Conservation (phyloP, 2,888 invertebrate genomes). For the Tigriopus californicus region DNA sequence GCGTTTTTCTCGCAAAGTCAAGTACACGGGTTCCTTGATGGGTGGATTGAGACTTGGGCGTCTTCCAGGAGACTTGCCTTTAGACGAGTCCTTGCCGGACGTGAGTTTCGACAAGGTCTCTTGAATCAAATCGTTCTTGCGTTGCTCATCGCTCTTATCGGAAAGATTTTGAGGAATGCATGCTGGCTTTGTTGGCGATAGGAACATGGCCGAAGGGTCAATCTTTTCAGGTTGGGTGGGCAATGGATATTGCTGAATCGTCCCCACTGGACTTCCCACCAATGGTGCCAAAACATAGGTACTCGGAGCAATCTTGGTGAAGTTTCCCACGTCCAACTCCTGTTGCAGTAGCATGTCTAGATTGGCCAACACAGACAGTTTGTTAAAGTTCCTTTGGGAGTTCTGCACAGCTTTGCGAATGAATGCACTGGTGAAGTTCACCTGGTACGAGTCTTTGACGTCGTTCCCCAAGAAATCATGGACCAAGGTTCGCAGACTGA, state of each 20-base stretch:
- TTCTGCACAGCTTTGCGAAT: constrained; percentile 1
- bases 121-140: constrained; percentile 12
- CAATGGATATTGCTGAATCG: background rate
- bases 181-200: background rate
- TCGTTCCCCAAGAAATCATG: background rate
- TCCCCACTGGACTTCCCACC: background rate
- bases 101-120: constrained; percentile 8
- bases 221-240: background rate
- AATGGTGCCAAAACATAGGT: background rate
- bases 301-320: background rate
- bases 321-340: constrained; percentile 8
- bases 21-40: constrained; percentile 1
- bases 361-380: constrained; percentile 1
- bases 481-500: constrained; percentile 4
- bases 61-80: background rate
- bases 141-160: constrained; percentile 2
- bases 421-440: background rate
- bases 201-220: background rate
- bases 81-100: background rate
- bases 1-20: constrained; percentile 5
- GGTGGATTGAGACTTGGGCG: too few species aligned
- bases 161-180: background rate
- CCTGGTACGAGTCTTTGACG: background rate
- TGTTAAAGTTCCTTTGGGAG: background rate
- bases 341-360: constrained; percentile 10